Evolutionary conservation across 2,797 vertebrate species (phyloP), one percentile per base, ranked within the genome.

Genomic region (Cygnus olor): DNA sequence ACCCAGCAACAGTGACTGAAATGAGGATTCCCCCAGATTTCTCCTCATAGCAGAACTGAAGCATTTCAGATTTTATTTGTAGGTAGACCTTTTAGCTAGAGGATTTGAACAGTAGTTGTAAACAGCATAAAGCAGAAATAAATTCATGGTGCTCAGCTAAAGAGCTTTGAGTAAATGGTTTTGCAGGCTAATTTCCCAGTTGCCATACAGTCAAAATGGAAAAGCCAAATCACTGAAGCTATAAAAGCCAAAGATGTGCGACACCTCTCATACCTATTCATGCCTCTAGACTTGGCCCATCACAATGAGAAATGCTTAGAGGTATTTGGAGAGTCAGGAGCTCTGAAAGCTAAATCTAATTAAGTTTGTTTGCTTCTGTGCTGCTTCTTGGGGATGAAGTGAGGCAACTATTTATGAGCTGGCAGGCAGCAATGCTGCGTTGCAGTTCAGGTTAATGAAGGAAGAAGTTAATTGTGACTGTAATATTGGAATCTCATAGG

Each of bases 391-490:
- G 27, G 64, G n/a, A 61, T 76, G 58, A 85, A 95, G 36, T 4
- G 2, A 36, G 74, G 49, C 44, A 54, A 56, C 64, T 71, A 22
- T 87, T 96, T 78, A 78, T 77, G 66, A 84, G 65, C 72, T 95
- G 89, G 58, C 82, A 88, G 82, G 85, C n/a, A 78, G 66, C 28
- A 87, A 49, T 44, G 64, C n/a, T 88, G 51, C 1, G 14, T 88
- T 92, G 79, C 72, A 88, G 58, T 70, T 95, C 36, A 66, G 27
- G 30, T 90, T 95, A 94, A 95, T 78, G 69, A 89, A 92, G 79
- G 79, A 88, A 83, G 34, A 90, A 83, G 74, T 83, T 92, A 92
- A 88, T 91, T 88, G 82, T 91, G 74, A 70, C 61, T 61, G 25
- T 71, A 58, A 66, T 84, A 30, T 6, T 58, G 28, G 68, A 91